Evolutionary conservation across 2,113 vertebrate genomes (phyloP).

Genomic region (Varanus komodoensis): DNA sequence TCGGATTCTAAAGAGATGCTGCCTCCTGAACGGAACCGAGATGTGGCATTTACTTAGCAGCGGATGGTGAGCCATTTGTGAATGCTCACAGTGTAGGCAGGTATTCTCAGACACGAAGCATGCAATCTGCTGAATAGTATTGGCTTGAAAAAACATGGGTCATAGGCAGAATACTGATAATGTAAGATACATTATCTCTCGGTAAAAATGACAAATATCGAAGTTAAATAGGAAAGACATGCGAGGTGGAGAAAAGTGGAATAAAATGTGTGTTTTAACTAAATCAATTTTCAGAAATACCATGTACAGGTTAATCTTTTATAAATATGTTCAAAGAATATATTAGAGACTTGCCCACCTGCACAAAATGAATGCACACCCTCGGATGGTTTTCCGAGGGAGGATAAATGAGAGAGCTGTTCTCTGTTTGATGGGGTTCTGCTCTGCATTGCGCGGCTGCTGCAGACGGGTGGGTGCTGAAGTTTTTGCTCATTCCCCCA

Average conservation of each 20-base stretch:
- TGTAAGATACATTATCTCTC: conserved; percentile 29
- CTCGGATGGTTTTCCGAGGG: conserved; percentile 49
- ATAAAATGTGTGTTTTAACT: conserved; percentile 66
- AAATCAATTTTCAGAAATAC: conserved; percentile 64
- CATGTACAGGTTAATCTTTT: conserved; percentile 67
- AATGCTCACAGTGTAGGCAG: conserved; percentile 45
- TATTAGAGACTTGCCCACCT: conserved; percentile 68
- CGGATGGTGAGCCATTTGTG: conserved; percentile 39
- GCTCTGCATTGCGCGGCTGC: conserved; percentile 64
- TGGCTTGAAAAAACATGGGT: conserved; percentile 33
- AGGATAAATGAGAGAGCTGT: conserved; percentile 57
- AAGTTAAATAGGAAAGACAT: conserved; percentile 57
- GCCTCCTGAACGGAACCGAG: conserved; percentile 49
- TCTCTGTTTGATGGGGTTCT: conserved; percentile 48
- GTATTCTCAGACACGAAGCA: conserved; percentile 52
- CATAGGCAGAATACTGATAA: conserved; percentile 51
- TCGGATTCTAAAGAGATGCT: conserved; percentile 50
- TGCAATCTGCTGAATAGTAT: conserved; percentile 51
- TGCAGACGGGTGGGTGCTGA: conserved; percentile 55
- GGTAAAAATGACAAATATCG: conserved; percentile 53
- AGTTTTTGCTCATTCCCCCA: conserved; percentile 53
- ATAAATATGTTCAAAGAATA: conserved; percentile 70
- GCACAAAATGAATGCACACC: conserved; percentile 64
- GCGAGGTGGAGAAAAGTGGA: conserved; percentile 56
- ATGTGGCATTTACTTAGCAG: conserved; percentile 48